Base-by-base conservation (phyloP, 30 jellyfish, hydroid and myxozoan species). In the Sanderia malayensis region DNA sequence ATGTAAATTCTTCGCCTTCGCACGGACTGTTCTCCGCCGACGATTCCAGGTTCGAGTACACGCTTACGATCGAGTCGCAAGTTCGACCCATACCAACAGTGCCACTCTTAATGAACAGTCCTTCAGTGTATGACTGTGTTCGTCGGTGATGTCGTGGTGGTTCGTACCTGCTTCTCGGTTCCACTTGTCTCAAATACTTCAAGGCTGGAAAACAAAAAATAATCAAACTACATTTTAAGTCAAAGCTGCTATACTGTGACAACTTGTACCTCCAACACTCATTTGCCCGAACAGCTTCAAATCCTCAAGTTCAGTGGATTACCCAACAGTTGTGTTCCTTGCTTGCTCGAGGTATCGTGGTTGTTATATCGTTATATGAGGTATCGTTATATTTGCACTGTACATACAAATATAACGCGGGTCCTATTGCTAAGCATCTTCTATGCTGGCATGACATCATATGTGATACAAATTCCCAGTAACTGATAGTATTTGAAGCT, bases 111-210 rank as follows among this genome's bases (percentile, higher is more conserved):
- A 31, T 31, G 27, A 63, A 25, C 18, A 67, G 68, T 21, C 86
- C 94, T 49, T 82, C 94, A 8, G 94, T 70, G 70, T 58, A 82
- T 1, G 94, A 82, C 34, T 45, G 71, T 46, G 86, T 46, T 57
- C 94, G 33, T 31, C 60, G 46, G 2, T 47, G 74, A 22, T 31
- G 34, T 25, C 31, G 52, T 21, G 23, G 74, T 0, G 31, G 74
- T 27, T 23, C 64, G 13, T 75, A 57, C 33, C 19, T 63, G 33
- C 79, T 24, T 46, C 69, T n/a, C 19, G 72, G 8, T 6, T 26
- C 3, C 23, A 60, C 24, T 22, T 49, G 64, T 24, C 18, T 49
- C 64, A 49, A 49, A 19, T 49, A 49, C 18, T 49, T 49, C 24
- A 49, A 11, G 2, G 64, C 64, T 49, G 24, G 3, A 37, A 37